phyloP scores from a whole-genome alignment of 2,113 vertebrate genomes.

The Sapayoa aenigma region DNA sequence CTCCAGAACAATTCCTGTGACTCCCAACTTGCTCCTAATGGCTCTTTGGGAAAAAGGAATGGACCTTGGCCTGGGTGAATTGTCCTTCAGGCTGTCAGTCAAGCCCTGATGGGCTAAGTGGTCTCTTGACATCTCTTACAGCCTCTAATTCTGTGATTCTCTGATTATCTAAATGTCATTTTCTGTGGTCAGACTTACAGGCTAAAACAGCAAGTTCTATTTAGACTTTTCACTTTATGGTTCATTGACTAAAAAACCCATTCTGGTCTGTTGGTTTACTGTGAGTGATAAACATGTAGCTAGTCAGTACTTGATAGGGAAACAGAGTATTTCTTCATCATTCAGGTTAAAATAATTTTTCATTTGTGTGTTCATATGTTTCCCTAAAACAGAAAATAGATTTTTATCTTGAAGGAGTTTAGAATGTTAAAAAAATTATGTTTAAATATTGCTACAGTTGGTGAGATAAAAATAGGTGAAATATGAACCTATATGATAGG shows the following conservation, averaged over 20 bases:
- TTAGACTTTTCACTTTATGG: conserved; percentile 4
- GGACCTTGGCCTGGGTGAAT: neutral
- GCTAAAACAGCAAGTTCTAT: neutral
- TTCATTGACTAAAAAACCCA: neutral
- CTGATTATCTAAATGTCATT: conserved; percentile 31
- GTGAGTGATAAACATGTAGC: neutral
- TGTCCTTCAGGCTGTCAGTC: neutral
- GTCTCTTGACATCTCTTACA: neutral
- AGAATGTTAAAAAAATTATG: neutral
- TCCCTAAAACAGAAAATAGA: neutral
- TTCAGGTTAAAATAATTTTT: neutral
- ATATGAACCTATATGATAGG: neutral
- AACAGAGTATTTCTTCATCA: neutral
- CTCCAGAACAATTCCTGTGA: neutral
- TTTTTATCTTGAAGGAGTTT: neutral
- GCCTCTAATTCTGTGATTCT: neutral
- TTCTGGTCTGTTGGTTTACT: conserved; percentile 16
- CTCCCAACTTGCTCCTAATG: neutral
- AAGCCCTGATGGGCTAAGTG: neutral
- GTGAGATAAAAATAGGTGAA: neutral
- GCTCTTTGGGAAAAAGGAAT: neutral
- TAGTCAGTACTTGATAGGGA: neutral
- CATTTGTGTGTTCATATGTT: neutral
- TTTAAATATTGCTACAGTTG: neutral
- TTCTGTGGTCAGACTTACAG: conserved; percentile 24